Percentiles rank a stretch among this genome's conserved stretches.
These are phyloP conservation scores for Hippocampus kuda DNA, from an alignment of 2,797 vertebrate species.

Conservation along the genomic window DNA sequence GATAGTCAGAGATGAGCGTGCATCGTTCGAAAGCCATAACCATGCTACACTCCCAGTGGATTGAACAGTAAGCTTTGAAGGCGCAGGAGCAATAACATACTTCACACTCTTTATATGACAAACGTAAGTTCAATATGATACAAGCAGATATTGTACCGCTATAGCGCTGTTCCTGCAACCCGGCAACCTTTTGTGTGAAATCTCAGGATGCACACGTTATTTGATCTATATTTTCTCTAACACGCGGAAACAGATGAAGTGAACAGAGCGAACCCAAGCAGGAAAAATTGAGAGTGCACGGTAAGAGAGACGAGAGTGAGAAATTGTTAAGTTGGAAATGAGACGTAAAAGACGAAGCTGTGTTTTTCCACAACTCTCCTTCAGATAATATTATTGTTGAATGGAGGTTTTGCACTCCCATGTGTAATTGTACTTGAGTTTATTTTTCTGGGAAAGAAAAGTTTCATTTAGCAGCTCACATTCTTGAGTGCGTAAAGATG, in stretches of 20 bases:
- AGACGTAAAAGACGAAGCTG: conserved; percentile 8
- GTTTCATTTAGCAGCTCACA: conserved; percentile 9
- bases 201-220: conserved; percentile 54
- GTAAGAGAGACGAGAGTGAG: conserved; percentile 11
- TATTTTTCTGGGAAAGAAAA: not conserved
- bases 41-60: conserved; percentile 34
- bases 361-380: not conserved
- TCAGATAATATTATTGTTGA: conserved; percentile 11
- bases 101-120: conserved; percentile 33
- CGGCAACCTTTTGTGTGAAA: conserved; percentile 40
- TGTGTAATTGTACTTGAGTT: not conserved
- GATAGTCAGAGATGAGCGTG: conserved; percentile 42
- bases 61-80: conserved; percentile 40
- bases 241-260: conserved; percentile 18
- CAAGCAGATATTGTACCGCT: conserved; percentile 37
- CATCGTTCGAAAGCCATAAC: conserved; percentile 39
- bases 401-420: not conserved
- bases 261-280: conserved; percentile 7
- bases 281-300: conserved; percentile 20
- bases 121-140: conserved; percentile 33
- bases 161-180: conserved; percentile 24
- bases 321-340: conserved; percentile 13
- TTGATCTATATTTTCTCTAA: conserved; percentile 28
- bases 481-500: not conserved
- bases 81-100: conserved; percentile 43